Base-by-base conservation (phyloP, 2,113 vertebrate genomes). In the Sporophila hypoxantha region DNA sequence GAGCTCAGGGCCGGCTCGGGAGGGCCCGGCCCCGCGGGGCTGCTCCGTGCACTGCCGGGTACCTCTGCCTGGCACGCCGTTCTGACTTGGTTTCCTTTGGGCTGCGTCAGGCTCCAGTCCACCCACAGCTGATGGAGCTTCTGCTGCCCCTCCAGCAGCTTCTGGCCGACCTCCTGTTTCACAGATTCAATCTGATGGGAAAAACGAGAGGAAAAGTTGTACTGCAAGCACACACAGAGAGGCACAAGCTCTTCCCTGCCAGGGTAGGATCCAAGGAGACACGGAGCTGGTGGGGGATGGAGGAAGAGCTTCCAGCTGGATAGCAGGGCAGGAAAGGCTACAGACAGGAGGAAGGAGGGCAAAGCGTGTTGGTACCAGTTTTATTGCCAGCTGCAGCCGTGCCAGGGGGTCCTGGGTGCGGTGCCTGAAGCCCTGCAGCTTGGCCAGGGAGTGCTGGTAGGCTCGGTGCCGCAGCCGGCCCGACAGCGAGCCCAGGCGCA, bases 401-500 rank as follows among this genome's bases (percentile, higher is more conserved):
- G 95, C 53, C 26, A 99, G 94, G 0, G 96, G 68, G 2, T 97
- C 81, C 64, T 97, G 97, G 4, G 97, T 97, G 37, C 66, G 68
- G 29, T 98, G 97, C 46, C 94, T 94, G 55, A 98, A 76, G 2
- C 12, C 41, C 5, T 81, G 96, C 62, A 99, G 97, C n/a, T 97
- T 98, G 29, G 82, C 49, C n/a, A 99, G 95, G 5, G 99, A 99
- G 71, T 96, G 98, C 46, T 97, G 94, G 20, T 97, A 97, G 20
- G 98, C 98, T 37, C 96, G 95, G 67, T 95, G 97, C 46, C 92
- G 98, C 20, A 99, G 95, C 60, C 97, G 95, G 69, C 95, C 90
- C 0, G 99, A 98, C 39, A 99, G 97, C 15, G 98, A 98, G 4
- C 98, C 98, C 96, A 99, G 94, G 8, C 98, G 98, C 53, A 99